Evolutionary conservation across 2,888 invertebrate genomes (phyloP).

Genomic region (Thymelicus sylvestris): DNA sequence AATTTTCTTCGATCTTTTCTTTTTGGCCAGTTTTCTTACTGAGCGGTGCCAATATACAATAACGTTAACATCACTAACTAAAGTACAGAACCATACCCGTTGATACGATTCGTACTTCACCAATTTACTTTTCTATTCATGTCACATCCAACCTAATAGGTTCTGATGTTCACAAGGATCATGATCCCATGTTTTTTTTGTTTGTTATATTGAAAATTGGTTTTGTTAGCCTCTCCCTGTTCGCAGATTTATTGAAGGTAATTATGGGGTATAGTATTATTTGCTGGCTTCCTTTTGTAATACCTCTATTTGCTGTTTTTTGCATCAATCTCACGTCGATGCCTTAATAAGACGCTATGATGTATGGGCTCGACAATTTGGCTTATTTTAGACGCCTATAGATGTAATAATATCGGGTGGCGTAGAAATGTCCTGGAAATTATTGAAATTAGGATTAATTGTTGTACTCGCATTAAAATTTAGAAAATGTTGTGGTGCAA

Average conservation of each 20-base stretch:
- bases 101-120: background rate
- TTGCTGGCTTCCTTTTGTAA: constrained; percentile 48
- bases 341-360: constrained; percentile 48
- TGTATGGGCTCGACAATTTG: constrained; percentile 47
- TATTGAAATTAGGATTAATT: too few species aligned
- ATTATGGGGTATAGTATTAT: constrained; percentile 64
- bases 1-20: too few species aligned
- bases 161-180: constrained; percentile 47
- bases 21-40: too few species aligned
- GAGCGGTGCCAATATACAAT: too few species aligned
- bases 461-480: too few species aligned
- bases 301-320: constrained; percentile 43
- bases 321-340: constrained; percentile 49
- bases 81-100: too few species aligned
- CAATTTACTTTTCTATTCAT: constrained; percentile 44
- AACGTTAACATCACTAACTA: too few species aligned
- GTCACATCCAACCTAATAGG: constrained; percentile 49
- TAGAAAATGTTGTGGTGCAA: too few species aligned
- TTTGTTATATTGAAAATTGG: constrained; percentile 56
- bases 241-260: constrained; percentile 69
- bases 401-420: background rate
- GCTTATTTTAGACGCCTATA: constrained; percentile 40
- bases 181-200: constrained; percentile 48
- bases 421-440: background rate
- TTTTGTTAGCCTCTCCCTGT: constrained; percentile 48